Conservation (phyloP, 2,113 vertebrate species). For the Phalacrocorax brasilianus region DNA sequence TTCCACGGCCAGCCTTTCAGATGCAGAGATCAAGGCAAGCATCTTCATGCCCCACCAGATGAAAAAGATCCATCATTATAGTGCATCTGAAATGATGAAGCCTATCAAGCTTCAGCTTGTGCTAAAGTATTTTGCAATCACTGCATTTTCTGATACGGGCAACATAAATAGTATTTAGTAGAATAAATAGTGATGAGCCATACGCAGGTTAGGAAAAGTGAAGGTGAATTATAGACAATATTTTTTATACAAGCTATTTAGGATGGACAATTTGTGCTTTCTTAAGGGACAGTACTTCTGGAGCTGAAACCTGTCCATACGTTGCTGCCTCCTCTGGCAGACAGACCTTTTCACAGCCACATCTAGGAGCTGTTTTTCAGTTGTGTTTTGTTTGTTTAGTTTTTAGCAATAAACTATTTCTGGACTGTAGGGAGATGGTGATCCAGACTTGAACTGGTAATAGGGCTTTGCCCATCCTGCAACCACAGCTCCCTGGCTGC, state of each 20-base stretch:
- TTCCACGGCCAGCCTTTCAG: background rate
- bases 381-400: background rate
- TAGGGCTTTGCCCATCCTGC: background rate
- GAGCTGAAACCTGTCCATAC: background rate
- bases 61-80: background rate
- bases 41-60: background rate
- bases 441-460: background rate
- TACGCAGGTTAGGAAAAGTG: background rate
- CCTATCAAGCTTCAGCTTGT: background rate
- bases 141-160: background rate
- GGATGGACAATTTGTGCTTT: background rate
- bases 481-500: background rate
- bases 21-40: background rate
- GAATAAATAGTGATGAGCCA: background rate
- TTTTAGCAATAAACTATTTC: background rate
- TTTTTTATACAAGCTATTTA: background rate
- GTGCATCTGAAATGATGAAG: background rate
- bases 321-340: background rate
- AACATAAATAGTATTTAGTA: background rate
- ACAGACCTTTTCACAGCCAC: background rate
- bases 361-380: background rate
- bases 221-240: background rate
- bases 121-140: background rate
- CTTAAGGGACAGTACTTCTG: background rate
- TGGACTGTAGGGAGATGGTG: background rate